Base-by-base conservation (phyloP, 2,113 vertebrate species). In the Ameiurus melas region DNA sequence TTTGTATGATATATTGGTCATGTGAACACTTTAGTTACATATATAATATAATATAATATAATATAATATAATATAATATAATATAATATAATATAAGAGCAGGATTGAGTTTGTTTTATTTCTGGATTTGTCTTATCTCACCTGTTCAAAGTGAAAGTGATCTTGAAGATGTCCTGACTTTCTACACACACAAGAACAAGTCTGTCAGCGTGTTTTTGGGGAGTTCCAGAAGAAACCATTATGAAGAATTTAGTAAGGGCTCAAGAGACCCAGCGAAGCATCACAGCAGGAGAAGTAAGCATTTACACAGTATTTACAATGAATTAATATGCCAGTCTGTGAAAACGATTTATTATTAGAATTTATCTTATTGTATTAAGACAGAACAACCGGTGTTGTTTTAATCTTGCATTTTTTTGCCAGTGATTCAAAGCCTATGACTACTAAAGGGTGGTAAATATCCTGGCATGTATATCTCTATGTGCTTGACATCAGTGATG, bases 141-240 rank as follows among this genome's bases (percentile, higher is more conserved):
- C 85, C 87, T 91, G 66, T 91, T 94, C 87, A 89, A 92, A 99
- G 98, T 95, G 98, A 99, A 95, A 95, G 91, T 55, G 97, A 99
- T 90, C 93, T 99, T 93, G 98, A 99, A 88, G 97, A 99, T 90
- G 95, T 99, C 71, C 94, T 99, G 91, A 99, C 98, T 10, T 98
- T 97, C 95, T 99, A 99, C 92, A 99, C 97, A 0, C 97, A 97
- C 89, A 98, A 97, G 93, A 99, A 96, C 94, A 98, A 97, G 93
- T 97, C 97, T 51, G 95, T 97, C 88, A 97, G 95, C 79, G 92
- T 98, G 93, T 99, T 99, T 94, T 93, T 99, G 82, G 97, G 98
- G 88, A 92, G 87, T 87, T 87, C 92, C 87, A 96, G 94, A 91
- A 92, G 90, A 86, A 94, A 91, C 30, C 20, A 78, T 79, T 84